Evolutionary conservation across 2,888 invertebrate species (phyloP).

Genomic region (Pristionchus mayeri): DNA sequence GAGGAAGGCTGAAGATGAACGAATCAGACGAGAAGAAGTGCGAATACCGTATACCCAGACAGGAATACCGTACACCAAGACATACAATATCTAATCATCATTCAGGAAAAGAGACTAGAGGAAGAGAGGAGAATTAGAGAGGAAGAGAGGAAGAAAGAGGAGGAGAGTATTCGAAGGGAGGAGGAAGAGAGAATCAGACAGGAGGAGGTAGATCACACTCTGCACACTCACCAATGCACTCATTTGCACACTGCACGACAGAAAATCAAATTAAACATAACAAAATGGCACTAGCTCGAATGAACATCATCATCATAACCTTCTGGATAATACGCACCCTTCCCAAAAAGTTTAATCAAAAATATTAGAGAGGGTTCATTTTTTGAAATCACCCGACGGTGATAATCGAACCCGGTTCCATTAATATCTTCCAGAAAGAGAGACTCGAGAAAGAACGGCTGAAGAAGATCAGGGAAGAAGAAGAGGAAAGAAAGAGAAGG

Average conservation of each 20-base stretch:
- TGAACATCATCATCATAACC: too few relatives aligned
- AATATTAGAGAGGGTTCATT: too few relatives aligned
- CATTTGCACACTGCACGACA: too few relatives aligned
- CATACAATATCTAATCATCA: background rate
- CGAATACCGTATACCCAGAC: background rate
- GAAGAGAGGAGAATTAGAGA: constrained; percentile 40
- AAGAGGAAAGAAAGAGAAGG: constrained; percentile 11
- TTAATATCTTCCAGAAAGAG: background rate
- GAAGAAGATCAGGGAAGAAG: constrained; percentile 21
- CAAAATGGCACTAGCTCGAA: too few relatives aligned
- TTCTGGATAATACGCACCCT: too few relatives aligned
- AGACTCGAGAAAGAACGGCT: background rate
- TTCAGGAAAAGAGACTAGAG: constrained; percentile 13
- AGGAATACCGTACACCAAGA: background rate
- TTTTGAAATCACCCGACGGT: too few relatives aligned
- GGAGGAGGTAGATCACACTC: background rate
- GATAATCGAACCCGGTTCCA: too few relatives aligned
- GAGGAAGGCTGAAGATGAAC: constrained; percentile 1
- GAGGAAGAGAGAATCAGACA: constrained; percentile 23
- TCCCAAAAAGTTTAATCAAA: too few relatives aligned
- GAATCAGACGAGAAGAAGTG: constrained; percentile 20
- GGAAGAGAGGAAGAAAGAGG: constrained; percentile 40
- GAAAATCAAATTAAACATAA: too few relatives aligned
- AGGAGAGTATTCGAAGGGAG: constrained; percentile 21
- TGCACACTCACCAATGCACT: too few relatives aligned